Conservation (phyloP, 2,888 invertebrate genomes). For the Agrotis clavis region DNA sequence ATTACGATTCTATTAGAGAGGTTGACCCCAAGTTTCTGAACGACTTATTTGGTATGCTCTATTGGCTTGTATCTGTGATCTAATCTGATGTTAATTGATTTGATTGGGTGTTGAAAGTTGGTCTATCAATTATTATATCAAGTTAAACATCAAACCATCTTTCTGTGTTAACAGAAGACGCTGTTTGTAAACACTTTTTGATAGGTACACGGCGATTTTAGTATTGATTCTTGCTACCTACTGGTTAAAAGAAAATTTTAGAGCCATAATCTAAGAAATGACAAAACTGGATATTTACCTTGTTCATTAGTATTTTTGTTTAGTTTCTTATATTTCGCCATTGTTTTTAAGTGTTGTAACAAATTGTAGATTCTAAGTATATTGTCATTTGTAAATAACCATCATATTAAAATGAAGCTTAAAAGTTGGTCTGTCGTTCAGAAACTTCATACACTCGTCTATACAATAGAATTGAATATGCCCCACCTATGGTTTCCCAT, state of each 20-base stretch:
- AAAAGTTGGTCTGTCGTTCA: background rate
- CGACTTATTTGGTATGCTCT: background rate
- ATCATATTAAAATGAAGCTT: background rate
- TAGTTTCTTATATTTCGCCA: too few species aligned
- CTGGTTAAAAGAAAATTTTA: background rate
- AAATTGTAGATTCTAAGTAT: too few species aligned
- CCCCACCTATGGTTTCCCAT: background rate
- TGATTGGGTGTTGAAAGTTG: background rate
- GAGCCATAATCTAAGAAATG: background rate
- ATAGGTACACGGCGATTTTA: too few species aligned
- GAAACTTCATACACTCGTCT: background rate
- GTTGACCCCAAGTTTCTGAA: background rate
- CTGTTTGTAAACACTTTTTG: background rate
- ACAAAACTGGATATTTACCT: too few species aligned
- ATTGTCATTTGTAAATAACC: too few species aligned
- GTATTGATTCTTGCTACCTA: background rate
- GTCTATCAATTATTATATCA: background rate
- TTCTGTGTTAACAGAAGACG: background rate
- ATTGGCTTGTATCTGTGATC: background rate
- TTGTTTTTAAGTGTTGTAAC: too few species aligned
- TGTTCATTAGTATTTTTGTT: too few species aligned
- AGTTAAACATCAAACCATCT: background rate
- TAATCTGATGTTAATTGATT: background rate
- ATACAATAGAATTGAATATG: background rate
- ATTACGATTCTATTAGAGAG: constrained; percentile 2